These are phyloP conservation scores for Leptopterna dolabrata DNA, from an alignment of 2,888 invertebrate genomes.

Conservation along the genomic window DNA sequence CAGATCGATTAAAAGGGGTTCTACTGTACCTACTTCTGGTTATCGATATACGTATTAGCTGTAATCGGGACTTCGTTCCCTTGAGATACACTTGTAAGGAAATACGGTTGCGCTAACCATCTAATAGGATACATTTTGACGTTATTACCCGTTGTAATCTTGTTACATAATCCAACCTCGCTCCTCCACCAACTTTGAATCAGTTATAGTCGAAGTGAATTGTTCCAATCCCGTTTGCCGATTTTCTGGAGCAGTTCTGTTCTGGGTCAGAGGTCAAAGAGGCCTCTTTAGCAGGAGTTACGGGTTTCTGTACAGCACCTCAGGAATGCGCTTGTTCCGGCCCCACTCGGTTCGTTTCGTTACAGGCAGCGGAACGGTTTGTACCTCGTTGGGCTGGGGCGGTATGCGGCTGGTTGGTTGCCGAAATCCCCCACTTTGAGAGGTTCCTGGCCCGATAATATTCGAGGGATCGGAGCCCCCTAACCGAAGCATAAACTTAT, in stretches of 20 bases:
- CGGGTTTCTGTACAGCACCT: not conserved
- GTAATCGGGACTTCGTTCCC: too few relatives aligned
- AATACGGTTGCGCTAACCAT: too few relatives aligned
- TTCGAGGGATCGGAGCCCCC: not conserved
- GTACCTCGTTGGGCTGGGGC: not conserved
- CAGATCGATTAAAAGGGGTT: too few relatives aligned
- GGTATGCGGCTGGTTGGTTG: not conserved
- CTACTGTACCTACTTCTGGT: too few relatives aligned
- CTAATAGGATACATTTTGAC: too few relatives aligned
- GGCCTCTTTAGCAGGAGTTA: not conserved
- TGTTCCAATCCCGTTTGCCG: not conserved
- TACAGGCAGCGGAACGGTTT: not conserved
- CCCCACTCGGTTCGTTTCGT: not conserved
- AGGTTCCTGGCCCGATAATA: not conserved
- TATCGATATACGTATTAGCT: too few relatives aligned
- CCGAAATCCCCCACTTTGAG: not conserved
- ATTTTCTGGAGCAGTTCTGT: not conserved
- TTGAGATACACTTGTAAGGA: too few relatives aligned
- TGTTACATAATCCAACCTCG: not conserved
- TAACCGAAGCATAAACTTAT: not conserved
- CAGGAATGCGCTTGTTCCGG: conserved; percentile 7
- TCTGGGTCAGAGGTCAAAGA: conserved; percentile 3
- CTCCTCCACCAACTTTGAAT: not conserved
- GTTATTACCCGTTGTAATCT: too few relatives aligned
- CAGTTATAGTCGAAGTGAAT: not conserved